A percentile compares a stretch with the other conserved stretches of the same genome.
Conservation (phyloP, 2,888 invertebrate genomes). For the Aquatica leii region DNA sequence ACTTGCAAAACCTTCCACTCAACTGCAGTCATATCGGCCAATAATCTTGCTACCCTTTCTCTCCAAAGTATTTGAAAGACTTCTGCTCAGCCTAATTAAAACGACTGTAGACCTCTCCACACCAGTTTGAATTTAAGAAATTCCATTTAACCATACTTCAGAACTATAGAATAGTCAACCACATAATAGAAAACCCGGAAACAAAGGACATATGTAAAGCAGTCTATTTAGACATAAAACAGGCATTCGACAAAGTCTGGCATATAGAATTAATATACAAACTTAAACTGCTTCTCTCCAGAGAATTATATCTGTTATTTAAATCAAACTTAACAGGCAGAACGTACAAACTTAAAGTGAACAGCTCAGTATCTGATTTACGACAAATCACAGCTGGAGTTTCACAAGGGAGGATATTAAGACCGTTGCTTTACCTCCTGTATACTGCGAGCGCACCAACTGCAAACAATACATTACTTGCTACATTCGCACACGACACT, state of each 20-base stretch:
- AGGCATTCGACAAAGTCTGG: background rate
- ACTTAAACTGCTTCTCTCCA: background rate
- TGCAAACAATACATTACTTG: too few species aligned
- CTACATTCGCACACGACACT: too few species aligned
- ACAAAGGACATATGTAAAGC: background rate
- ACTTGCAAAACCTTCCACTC: too few species aligned
- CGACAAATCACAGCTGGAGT: too few species aligned
- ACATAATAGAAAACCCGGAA: conserved; percentile 1
- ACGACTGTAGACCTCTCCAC: background rate
- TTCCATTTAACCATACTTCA: background rate
- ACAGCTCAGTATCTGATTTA: too few species aligned
- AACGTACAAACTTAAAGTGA: too few species aligned
- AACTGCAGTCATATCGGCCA: too few species aligned
- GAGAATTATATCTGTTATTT: background rate
- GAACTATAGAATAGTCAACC: conserved; percentile 2
- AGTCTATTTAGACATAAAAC: background rate
- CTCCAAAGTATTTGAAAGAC: conserved; percentile 8
- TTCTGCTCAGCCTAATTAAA: conserved; percentile 6
- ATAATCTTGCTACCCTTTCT: conserved; percentile 6
- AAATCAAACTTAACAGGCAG: conserved; percentile 15
- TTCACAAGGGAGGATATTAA: too few species aligned
- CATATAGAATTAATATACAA: background rate
- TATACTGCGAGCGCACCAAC: too few species aligned
- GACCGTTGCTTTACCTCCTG: background rate
- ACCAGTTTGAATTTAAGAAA: background rate